Evolutionary conservation across 2,888 invertebrate genomes (phyloP), one percentile per base, ranked within the genome.

Genomic region (Cerceris rybyensis): DNA sequence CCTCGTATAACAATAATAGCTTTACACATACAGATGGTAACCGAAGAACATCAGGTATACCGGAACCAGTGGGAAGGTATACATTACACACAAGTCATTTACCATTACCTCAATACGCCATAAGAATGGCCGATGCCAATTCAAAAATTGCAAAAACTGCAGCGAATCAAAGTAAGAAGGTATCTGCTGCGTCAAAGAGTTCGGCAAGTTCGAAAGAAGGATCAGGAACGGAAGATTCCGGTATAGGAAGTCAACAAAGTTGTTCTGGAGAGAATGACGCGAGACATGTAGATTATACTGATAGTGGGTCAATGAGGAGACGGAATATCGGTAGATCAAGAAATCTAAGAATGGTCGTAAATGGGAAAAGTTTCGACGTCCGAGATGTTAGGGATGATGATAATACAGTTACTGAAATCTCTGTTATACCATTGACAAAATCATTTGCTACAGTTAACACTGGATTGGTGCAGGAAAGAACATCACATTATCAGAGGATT

Each of bases 291-390:
- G 93, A 92, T 76, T 91, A 91, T 49, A 79, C 92, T 52, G 93
- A 93, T 52, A 78, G 81, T 4, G 86, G 88, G 28, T 92, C 92
- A 0, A 89, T 92, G 6, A 90, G 84, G 7, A 82, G 88, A 17
- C 80, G 87, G 9, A 85, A 89, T 59, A 80, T 87, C 59, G 92
- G 94, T 7, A 94, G 95, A 77, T 95, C 96, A 0, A 93, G 96
- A 64, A 96, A 95, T 90, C 92, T 96, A 55, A 95, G 96, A 91
- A 95, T 96, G 94, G 94, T 96, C 49, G 95, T 96, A 92, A 94
- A 94, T 59, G 93, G 96, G 0, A 96, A 96, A 88, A 95, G 94
- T 83, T 97, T 97, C 92, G 96, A 97, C 83, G 95, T 97, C 2
- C 93, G 95, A 42, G 96, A 97, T 88, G 93, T 96, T 63, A 94